These are phyloP conservation scores for Coilia nasus DNA, from an alignment of 2,797 vertebrate species.

Conservation along the genomic window DNA sequence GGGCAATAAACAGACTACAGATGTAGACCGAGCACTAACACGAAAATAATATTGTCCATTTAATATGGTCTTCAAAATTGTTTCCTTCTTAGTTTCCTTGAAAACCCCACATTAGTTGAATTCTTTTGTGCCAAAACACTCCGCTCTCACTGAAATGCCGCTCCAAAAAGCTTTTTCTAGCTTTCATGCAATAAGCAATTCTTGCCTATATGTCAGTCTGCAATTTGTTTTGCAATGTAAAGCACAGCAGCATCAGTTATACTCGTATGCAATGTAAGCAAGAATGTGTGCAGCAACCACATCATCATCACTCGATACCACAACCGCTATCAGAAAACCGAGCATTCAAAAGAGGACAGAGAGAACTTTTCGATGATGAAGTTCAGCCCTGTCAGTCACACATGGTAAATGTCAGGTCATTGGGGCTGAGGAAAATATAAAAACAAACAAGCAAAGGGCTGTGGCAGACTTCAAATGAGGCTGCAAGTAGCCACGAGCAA, in stretches of 20 bases:
- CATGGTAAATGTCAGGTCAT: not conserved
- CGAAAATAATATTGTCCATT: not conserved
- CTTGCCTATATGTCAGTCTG: not conserved
- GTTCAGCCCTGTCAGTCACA: slow-evolving; percentile 10
- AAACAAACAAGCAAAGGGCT: not conserved
- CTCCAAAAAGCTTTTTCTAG: not conserved
- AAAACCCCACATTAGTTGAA: not conserved
- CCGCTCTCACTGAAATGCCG: not conserved
- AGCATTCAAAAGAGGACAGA: not conserved
- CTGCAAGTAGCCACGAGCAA: not conserved
- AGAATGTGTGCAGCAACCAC: not conserved
- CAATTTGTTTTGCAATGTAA: not conserved
- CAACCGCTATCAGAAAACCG: not conserved
- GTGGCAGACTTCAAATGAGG: slow-evolving; percentile 36
- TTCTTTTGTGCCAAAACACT: not conserved
- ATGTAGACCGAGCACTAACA: not conserved
- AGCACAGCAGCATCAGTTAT: no score
- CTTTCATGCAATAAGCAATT: not conserved
- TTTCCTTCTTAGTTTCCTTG: not conserved
- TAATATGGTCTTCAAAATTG: not conserved
- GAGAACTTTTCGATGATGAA: not conserved
- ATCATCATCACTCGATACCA: no score
- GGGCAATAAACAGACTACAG: not conserved
- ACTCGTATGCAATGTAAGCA: no score
- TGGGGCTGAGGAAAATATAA: not conserved